Conservation (phyloP, 2,797 vertebrate genomes). For the Spinibarbus caldwelli region DNA sequence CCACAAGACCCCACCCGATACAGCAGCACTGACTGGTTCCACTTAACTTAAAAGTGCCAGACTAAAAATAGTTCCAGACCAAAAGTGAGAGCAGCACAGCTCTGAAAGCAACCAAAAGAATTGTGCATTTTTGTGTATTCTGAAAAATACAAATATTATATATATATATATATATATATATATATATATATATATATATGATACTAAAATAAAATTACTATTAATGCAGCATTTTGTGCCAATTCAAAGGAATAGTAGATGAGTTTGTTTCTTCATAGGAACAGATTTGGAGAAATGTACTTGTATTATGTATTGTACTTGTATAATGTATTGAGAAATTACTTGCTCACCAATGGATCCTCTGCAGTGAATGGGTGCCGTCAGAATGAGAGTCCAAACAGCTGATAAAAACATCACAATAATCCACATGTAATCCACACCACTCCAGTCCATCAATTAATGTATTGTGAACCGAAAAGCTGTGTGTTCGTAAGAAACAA, state of each 20-base stretch:
- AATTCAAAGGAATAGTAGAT: not conserved
- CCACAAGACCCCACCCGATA: slow-evolving; percentile 31
- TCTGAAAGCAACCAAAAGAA: not conserved
- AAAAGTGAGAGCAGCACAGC: not conserved
- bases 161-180: too few species aligned
- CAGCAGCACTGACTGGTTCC: slow-evolving; percentile 32
- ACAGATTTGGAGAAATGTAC: not conserved
- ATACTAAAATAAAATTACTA: not conserved
- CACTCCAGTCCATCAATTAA: too few species aligned
- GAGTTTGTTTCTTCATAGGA: not conserved
- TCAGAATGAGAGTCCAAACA: not conserved
- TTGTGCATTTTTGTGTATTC: not conserved
- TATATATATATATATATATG: too few species aligned
- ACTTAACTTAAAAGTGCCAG: slow-evolving; percentile 26
- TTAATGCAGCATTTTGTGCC: not conserved
- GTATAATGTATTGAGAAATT: too few species aligned
- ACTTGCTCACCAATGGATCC: not conserved
- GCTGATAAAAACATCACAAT: not conserved
- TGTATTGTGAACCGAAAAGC: too few species aligned
- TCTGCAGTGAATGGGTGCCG: not conserved
- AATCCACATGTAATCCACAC: not conserved
- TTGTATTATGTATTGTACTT: too few species aligned
- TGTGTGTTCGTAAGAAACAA: not conserved
- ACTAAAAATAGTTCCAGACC: slow-evolving; percentile 28
- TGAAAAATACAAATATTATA: too few species aligned